Conservation (phyloP, 1,140 invertebrate genomes). For the Brachystomella parvula region DNA sequence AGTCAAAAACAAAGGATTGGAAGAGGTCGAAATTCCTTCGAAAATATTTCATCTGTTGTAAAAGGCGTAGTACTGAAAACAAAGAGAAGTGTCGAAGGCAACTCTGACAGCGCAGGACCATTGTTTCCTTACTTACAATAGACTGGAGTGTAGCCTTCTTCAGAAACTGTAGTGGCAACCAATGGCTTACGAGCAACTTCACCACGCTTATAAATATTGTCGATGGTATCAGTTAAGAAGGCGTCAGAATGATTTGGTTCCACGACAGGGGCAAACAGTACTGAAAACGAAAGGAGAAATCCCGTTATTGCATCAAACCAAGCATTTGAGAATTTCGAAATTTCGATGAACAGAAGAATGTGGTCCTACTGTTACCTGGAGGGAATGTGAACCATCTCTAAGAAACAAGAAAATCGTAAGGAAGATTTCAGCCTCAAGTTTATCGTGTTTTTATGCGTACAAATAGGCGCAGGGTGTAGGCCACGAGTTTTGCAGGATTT, state of each 20-base stretch:
- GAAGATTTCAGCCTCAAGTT: background rate
- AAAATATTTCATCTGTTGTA: background rate
- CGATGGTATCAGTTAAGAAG: conserved; percentile 21
- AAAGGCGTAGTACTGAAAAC: background rate
- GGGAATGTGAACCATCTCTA: background rate
- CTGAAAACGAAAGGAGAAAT: too few species aligned
- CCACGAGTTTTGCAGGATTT: background rate
- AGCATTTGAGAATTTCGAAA: too few species aligned
- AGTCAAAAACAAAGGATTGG: conserved; percentile 6
- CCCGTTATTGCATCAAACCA: conserved; percentile 10
- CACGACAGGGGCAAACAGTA: conserved; percentile 31
- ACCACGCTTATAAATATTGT: conserved; percentile 1
- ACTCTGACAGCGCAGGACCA: background rate
- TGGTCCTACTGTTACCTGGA: background rate
- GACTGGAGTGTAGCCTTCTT: conserved; percentile 10
- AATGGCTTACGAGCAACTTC: conserved; percentile 12
- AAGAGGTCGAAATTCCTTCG: background rate
- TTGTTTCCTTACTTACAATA: background rate
- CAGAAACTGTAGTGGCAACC: background rate
- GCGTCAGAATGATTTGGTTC: conserved; percentile 21
- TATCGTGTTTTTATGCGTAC: background rate
- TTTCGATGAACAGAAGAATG: background rate
- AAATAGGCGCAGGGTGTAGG: background rate
- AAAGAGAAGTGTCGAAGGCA: background rate
- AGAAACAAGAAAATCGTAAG: background rate